Evolutionary conservation across 1,140 invertebrate species (phyloP), one percentile per base, ranked within the genome.

Genomic region (Drosophila triauraria): DNA sequence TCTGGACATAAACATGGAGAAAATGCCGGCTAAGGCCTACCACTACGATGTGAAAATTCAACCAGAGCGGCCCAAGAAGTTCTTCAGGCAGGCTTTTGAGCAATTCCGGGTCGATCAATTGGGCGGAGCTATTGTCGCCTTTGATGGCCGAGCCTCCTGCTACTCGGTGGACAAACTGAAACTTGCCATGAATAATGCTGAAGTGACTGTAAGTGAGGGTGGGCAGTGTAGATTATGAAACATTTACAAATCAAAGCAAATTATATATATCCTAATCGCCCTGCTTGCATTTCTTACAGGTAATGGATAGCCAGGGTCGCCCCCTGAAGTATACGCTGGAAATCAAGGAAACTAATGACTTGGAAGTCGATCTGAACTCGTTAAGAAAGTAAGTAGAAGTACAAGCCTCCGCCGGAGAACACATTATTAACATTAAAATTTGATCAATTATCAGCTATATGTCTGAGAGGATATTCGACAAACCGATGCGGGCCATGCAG

Each of bases 401-500:
- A 9, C 4, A 3, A 2, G 4, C 4, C 35, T 13, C 35, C 12
- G 2, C 12, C 9, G 32, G 32, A 38, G 12, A 42, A 30, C 7
- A 8, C 30, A 23, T 5, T 15, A 3, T 17, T 30, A n/a, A 54
- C 15, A 8, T 12, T 38, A 17, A 35, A 9, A 20, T 30, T 38
- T 10, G 27, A 13, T 15, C 13, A 9, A 17, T 77, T 63, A 9
- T 1, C 47, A 92, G 92, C 59, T 92, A 77, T 83, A 70, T 51
- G 67, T 91, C 72, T 80, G 91, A 70, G 80, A 93, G 71, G 74
- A 58, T 81, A 6, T 91, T 79, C 35, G 92, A 93, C 43, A 92
- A 93, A 32, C 96, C 97, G 5, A 95, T 95, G 83, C 95, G 96
- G 42, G 94, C 94, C 2, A 91, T 97, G 12, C 96, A 97, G 93